Base-by-base conservation (phyloP, 2,888 invertebrate species). In the Melieria picta region DNA sequence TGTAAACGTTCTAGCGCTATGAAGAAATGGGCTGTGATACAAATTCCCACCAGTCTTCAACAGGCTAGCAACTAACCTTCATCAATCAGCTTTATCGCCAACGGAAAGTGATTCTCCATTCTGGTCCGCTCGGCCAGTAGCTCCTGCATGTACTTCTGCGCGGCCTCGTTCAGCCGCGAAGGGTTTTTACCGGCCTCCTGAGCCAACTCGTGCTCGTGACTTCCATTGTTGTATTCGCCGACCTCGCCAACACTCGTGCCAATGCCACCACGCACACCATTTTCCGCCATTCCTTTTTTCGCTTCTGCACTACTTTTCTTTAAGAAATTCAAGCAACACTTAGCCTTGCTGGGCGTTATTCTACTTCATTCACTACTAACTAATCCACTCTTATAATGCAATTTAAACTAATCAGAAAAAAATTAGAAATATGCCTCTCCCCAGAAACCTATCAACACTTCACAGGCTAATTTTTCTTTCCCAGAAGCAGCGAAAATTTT, bases 1-100 rank as follows among this genome's bases (percentile, higher is more conserved):
- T 94, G 93, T 52, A 92, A 91, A 84, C 91, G 91, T 78, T 90
- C 88, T 65, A 94, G 91, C 86, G 94, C 94, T 94, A 87, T n/a
- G 89, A 67, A 67, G 30, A 56, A 65, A 57, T 55, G 46, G 30
- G 30, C 30, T 30, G 30, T 30, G 30, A 30, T 30, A 30, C 2
- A 30, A 30, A 60, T 30, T 5, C 10, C 65, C 45, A 48, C 7
- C 46, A 63, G 10, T 6, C 11, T 57, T 52, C n/a, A 56, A n/a
- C 9, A 11, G 7, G 9, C 30, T 57, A 46, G 45, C 30, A 68
- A 16, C 72, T 76, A 78, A 86, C 85, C 85, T 78, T 85, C 85
- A 72, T 85, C 85, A 77, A 85, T 86, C 74, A 85, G 76, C 78
- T 85, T 85, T 63, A 84, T 78, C 66, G 85, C 85, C 75, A 86